Base-by-base conservation (phyloP, 2,888 invertebrate species). In the Malthinus flaveolus region DNA sequence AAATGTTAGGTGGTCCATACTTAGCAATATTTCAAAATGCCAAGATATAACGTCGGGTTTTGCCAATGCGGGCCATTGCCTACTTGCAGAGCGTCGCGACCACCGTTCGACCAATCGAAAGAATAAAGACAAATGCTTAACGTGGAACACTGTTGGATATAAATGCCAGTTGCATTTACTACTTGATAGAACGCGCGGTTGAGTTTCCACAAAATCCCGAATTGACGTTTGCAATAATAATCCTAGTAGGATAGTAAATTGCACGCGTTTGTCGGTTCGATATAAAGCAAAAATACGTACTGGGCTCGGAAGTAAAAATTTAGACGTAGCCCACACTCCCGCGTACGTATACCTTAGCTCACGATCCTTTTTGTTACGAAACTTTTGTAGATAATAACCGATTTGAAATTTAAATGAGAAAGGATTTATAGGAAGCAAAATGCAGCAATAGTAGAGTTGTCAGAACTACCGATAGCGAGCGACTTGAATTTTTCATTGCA, bases 61-160 rank as follows among this genome's bases (percentile, higher is more conserved):
- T 73, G 70, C 71, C 69, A 68, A 70, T 65, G 60, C 56, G 57
- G 60, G 54, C 54, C 55, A 57, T 53, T 59, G 63, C 62, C 58
- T 62, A 55, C 49, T 59, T 56, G 50, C 48, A 49, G 63, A 59
- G 60, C 59, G 61, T 62, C 69, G 71, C 70, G 70, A 66, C 69
- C 70, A 72, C 73, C 71, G 73, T 70, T 72, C 76, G 77, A 66
- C 78, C 79, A 78, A 78, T 78, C 76, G 79, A 76, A 79, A 80
- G 78, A 79, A 79, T 80, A 78, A 80, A 80, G 79, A 80, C 78
- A 80, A 79, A 80, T 80, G 79, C 78, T 77, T 76, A 73, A 75
- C 73, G 68, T 73, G 69, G 72, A 71, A 72, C 73, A 71, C 71
- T 73, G 68, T 68, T 71, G 75, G 75, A 75, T 74, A 78, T 78